phyloP scores from a whole-genome alignment of 2,113 vertebrate genomes.

The pig (Sus scrofa) region DNA sequence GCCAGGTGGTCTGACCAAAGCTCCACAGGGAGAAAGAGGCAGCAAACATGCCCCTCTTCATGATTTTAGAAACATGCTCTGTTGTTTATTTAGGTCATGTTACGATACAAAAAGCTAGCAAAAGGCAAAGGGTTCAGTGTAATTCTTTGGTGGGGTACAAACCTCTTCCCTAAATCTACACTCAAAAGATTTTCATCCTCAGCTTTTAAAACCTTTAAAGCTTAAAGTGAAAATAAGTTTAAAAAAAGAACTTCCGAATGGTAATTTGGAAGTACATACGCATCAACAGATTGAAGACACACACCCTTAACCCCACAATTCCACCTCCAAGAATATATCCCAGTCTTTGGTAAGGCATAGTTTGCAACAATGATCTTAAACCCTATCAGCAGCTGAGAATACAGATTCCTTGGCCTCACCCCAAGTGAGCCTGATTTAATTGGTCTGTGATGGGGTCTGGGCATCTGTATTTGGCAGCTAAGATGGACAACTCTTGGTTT shows the following conservation, averaged over 20 bases:
- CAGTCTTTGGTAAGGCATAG: background rate
- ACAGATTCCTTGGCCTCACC: background rate
- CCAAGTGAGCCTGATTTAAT: background rate
- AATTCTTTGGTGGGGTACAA: rapidly evolving
- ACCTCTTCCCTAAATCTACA: background rate
- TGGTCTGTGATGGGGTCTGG: background rate
- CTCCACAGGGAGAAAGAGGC: background rate
- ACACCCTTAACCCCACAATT: background rate
- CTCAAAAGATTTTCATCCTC: background rate
- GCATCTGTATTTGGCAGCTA: background rate
- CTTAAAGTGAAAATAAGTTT: background rate
- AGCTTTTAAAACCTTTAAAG: background rate
- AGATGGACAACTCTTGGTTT: background rate
- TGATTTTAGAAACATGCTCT: rapidly evolving
- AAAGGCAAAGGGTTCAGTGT: background rate
- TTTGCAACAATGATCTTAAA: background rate
- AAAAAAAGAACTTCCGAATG: background rate
- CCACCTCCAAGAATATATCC: background rate
- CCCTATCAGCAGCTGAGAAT: background rate
- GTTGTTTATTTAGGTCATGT: background rate
- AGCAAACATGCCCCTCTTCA: background rate
- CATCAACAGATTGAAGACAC: background rate
- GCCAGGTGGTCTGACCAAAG: background rate
- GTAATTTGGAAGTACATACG: rapidly evolving
- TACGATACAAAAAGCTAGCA: background rate